Evolutionary conservation across 2,113 vertebrate genomes (phyloP).

Genomic region (Motacilla tschutschensis): DNA sequence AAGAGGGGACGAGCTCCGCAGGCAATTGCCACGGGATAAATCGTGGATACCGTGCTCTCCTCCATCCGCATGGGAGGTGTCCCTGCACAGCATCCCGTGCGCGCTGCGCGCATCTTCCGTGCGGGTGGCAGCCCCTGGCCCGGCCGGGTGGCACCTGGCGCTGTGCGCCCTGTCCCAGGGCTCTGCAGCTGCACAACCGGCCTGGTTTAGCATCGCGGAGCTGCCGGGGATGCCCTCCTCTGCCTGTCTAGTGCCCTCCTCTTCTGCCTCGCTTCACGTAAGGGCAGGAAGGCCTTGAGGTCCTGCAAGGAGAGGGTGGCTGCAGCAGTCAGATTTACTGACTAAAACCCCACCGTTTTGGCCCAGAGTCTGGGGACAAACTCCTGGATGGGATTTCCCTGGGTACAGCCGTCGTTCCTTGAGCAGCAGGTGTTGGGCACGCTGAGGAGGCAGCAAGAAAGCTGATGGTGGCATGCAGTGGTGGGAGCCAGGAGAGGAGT

Average conservation of each 20-base stretch:
- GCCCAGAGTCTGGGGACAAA: too few species aligned
- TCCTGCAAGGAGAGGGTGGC: not conserved
- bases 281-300: not conserved
- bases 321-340: not conserved
- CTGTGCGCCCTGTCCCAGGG: fast-evolving
- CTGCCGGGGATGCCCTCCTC: not conserved
- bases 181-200: not conserved
- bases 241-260: not conserved
- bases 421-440: not conserved
- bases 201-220: not conserved
- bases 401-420: too few species aligned
- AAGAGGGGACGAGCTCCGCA: too few species aligned
- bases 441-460: not conserved
- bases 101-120: fast-evolving
- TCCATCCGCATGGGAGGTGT: not conserved
- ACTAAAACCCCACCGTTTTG: fast-evolving
- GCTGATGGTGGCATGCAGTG: fast-evolving
- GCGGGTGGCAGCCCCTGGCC: not conserved
- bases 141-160: not conserved
- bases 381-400: not conserved
- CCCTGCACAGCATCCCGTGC: not conserved
- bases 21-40: fast-evolving
- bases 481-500: not conserved
- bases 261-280: fast-evolving
- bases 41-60: fast-evolving